Conservation (phyloP, 2,888 invertebrate genomes). For the Tanypteryx hageni region DNA sequence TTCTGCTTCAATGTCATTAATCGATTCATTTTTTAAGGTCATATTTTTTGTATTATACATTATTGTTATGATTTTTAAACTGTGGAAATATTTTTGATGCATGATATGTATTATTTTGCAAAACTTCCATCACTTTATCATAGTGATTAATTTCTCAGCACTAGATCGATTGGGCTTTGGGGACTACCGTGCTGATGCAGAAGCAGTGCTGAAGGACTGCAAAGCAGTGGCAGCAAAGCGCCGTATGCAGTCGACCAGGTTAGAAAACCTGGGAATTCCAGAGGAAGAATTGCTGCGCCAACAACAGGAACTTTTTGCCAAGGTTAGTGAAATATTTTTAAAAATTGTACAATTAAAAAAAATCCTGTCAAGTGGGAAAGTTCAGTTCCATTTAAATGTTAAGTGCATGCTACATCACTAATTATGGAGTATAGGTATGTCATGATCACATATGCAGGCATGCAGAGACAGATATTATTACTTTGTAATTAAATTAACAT, state of each 20-base stretch:
- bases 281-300: constrained; percentile 97
- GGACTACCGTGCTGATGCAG: constrained; percentile 96
- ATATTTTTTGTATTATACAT: no score
- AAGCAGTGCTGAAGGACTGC: constrained; percentile 95
- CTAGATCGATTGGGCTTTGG: constrained; percentile 93
- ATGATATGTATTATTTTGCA: neutral
- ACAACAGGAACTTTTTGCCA: constrained; percentile 98
- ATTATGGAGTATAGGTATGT: no score
- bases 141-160: constrained; percentile 77
- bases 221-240: constrained; percentile 98
- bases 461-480: no score
- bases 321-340: constrained; percentile 74
- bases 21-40: no score
- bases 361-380: no score
- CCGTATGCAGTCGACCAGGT: constrained; percentile 93
- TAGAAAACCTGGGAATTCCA: constrained; percentile 98
- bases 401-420: no score
- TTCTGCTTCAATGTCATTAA: no score
- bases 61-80: neutral
- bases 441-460: no score
- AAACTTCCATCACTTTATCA: neutral
- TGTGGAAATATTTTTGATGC: neutral
- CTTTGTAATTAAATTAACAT: no score
- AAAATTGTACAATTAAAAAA: no score
- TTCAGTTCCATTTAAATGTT: no score